Base-by-base conservation (phyloP, 2,797 vertebrate genomes). In the Macroramphosus scolopax region DNA sequence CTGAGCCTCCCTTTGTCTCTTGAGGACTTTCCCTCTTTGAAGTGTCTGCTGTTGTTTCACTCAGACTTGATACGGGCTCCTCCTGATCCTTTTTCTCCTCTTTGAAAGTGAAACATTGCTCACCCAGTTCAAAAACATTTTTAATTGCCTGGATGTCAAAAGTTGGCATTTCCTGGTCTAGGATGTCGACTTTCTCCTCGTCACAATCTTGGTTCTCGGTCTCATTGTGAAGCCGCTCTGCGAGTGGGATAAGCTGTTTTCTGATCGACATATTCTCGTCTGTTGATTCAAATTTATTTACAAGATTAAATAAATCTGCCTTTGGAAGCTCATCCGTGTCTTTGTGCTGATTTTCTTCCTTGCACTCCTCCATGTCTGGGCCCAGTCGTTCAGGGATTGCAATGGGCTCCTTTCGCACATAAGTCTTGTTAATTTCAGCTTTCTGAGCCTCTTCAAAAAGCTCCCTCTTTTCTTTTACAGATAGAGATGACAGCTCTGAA, bases 121-220 rank as follows among this genome's bases (percentile, higher is more conserved):
- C 89, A 63, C 76, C 79, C 58, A 87, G 87, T 88, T 91, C 87
- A 86, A 92, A 92, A 77, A 87, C 79, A 80, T 88, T 87, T 87
- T 84, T 89, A 59, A 90, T 86, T 51, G 87, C 87, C 70, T 86
- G 89, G 32, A 90, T 83, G 78, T 90, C 87, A 78, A 92, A 90
- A 68, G 68, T 56, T 58, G 88, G 75, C 42, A 71, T 80, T 55
- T 87, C 85, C 64, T 90, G 82, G 51, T 89, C 66, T 45, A 78
- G 55, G 41, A 64, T 37, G 35, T 75, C 68, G 73, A 41, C 63
- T 44, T 69, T 83, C 63, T 83, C 74, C 43, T 56, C 67, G 64
- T 90, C 80, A 50, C 57, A 45, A 38, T 83, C 75, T 45, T 42
- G 16, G 43, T 72, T 63, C 62, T 87, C 81, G 15, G 17, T 39